Percentiles rank a stretch among this genome's conserved stretches.
phyloP scores from a whole-genome alignment of 2,113 vertebrate genomes.

The Parus major region DNA sequence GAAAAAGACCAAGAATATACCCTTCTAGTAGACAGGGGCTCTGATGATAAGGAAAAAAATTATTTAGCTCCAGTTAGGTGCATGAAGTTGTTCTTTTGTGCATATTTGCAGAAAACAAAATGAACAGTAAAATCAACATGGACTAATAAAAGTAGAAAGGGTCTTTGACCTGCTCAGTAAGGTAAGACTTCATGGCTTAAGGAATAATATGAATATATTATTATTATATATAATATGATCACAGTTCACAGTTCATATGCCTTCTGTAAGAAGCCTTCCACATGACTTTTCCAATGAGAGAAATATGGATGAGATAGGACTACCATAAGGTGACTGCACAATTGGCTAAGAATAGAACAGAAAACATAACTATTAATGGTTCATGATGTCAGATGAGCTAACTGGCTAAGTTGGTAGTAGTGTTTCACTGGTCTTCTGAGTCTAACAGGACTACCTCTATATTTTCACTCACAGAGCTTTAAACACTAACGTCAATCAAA shows the following conservation, averaged over 20 bases:
- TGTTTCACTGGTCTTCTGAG: conserved; percentile 52
- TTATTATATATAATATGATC: neutral
- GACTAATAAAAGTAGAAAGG: neutral
- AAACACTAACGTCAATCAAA: conserved; percentile 42
- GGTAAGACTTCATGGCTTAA: neutral
- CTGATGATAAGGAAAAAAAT: neutral
- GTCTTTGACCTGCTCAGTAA: neutral
- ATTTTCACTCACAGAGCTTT: conserved; percentile 28
- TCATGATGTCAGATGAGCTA: conserved; percentile 55
- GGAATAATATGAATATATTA: neutral
- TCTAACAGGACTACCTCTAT: conserved; percentile 37
- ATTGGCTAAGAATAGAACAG: conserved; percentile 53
- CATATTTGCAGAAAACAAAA: neutral
- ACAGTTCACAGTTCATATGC: neutral
- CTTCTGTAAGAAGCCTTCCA: neutral
- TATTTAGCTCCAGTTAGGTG: neutral
- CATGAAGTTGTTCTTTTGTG: neutral
- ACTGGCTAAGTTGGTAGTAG: conserved; percentile 37
- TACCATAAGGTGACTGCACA: conserved; percentile 41
- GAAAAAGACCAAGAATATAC: neutral
- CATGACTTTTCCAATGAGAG: conserved; percentile 1
- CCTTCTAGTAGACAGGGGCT: neutral
- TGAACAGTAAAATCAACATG: neutral
- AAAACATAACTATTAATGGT: conserved; percentile 59
- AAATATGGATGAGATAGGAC: conserved; percentile 19